Percentiles rank a stretch among this genome's conserved stretches.
phyloP scores from a whole-genome alignment of 1,140 invertebrate genomes.

The Lineus longissimus region DNA sequence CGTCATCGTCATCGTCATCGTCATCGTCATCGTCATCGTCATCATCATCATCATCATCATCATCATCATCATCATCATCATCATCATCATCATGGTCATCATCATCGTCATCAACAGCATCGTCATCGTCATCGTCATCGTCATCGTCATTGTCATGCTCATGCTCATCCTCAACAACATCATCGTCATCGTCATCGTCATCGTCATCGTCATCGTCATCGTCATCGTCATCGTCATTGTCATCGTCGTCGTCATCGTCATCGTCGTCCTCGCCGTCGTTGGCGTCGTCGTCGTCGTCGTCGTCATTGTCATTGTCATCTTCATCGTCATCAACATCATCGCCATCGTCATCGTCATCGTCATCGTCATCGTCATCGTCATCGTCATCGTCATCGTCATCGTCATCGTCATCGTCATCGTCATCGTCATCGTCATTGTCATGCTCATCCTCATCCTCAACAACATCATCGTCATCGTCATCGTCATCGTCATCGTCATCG shows the following conservation, averaged over 20 bases:
- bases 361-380: conserved; percentile 1
- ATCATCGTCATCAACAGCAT: neutral
- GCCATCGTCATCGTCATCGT: conserved; percentile 1
- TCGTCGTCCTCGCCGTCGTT: neutral
- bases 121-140: no score
- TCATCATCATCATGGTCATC: neutral
- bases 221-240: neutral
- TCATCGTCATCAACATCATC: neutral
- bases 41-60: conserved; percentile 9
- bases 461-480: no score
- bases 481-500: conserved; percentile 14
- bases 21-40: conserved; percentile 4
- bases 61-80: neutral
- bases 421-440: conserved; percentile 12
- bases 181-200: no score
- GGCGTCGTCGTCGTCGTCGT: no score
- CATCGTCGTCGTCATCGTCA: conserved; percentile 10
- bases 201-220: neutral
- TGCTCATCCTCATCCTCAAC: no score
- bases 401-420: neutral
- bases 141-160: no score
- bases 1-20: neutral
- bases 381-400: neutral
- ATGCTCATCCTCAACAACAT: no score
- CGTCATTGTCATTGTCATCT: neutral